Evolutionary conservation across 2,888 invertebrate species (phyloP).

Genomic region (Ectemnius lituratus): DNA sequence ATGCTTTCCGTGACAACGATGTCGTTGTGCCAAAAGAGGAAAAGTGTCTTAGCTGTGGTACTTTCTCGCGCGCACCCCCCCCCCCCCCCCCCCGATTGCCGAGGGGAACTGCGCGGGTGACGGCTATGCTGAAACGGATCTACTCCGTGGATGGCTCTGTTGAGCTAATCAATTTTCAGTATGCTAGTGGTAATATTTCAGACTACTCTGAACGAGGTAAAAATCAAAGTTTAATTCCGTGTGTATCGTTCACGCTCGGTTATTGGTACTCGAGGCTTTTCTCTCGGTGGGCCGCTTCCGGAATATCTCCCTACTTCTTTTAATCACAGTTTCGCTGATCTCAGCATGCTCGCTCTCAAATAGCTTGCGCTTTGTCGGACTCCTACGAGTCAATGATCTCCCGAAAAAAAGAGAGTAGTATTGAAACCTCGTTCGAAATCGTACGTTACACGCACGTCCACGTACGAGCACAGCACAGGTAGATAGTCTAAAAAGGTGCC

Average conservation of each 20-base stretch:
- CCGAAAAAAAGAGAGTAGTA: not conserved
- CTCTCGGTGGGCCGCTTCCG: not conserved
- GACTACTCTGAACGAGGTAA: not conserved
- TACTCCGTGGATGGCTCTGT: not conserved
- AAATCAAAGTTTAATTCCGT: not conserved
- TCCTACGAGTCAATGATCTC: not conserved
- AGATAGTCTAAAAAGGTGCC: constrained; percentile 8
- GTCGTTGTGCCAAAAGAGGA: not conserved
- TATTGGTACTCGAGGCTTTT: not conserved
- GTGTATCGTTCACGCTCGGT: not conserved
- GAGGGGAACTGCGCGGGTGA: not conserved
- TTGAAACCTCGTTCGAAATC: not conserved
- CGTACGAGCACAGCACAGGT: constrained; percentile 1
- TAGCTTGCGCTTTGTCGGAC: not conserved
- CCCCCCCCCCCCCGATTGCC: not conserved
- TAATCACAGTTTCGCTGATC: not conserved
- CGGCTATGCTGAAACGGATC: not conserved
- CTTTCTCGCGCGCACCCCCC: not conserved
- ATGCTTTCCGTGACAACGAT: not conserved
- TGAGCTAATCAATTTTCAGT: not conserved
- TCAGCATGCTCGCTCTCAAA: constrained; percentile 2
- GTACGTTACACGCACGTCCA: not conserved
- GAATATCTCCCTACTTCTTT: constrained; percentile 10
- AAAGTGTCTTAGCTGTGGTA: not conserved
- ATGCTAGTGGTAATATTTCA: not conserved